Evolutionary conservation across 2,797 vertebrate genomes (phyloP).

Genomic region (Avahi laniger): DNA sequence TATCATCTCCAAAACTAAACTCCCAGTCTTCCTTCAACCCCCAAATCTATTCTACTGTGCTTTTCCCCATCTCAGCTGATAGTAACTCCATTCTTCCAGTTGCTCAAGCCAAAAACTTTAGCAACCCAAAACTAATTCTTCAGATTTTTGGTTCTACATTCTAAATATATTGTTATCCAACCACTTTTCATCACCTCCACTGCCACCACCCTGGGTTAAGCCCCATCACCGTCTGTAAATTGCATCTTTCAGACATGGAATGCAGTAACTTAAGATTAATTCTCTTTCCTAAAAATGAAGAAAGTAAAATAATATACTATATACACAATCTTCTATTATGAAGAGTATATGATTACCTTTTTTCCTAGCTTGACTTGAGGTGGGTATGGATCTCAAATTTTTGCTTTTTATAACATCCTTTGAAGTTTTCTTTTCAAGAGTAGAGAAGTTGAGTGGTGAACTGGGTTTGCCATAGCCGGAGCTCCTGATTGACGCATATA

Average conservation of each 20-base stretch:
- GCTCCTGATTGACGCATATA: conserved; percentile 80
- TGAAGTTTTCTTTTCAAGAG: conserved; percentile 80
- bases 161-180: neutral
- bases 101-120: neutral
- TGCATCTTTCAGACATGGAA: neutral
- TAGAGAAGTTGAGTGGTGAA: conserved; percentile 78
- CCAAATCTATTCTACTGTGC: neutral
- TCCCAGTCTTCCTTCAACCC: neutral
- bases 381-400: conserved; percentile 73
- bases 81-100: neutral
- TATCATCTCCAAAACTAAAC: neutral
- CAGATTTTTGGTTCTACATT: neutral
- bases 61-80: neutral
- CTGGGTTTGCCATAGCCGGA: conserved; percentile 85
- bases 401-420: conserved; percentile 80
- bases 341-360: conserved; percentile 82
- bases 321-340: neutral
- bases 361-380: conserved; percentile 75
- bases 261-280: neutral
- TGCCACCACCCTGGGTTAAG: neutral
- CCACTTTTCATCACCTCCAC: neutral
- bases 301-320: neutral
- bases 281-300: neutral
- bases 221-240: neutral
- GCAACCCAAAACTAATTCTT: neutral